phyloP scores from a whole-genome alignment of 2,113 vertebrate genomes.

The Xyrauchen texanus region DNA sequence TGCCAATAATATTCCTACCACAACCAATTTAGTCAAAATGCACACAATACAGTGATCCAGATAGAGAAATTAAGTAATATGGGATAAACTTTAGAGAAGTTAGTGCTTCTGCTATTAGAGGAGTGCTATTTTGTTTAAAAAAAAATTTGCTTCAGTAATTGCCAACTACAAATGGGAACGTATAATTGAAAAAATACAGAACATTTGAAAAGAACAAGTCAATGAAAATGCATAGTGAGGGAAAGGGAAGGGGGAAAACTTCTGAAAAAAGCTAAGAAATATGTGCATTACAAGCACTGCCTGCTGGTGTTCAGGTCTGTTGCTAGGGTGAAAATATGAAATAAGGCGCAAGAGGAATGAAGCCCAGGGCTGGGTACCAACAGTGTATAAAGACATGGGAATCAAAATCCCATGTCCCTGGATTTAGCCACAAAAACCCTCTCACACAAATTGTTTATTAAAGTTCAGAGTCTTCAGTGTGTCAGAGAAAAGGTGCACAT shows the following conservation, averaged over 20 bases:
- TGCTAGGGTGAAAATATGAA: constrained; percentile 54
- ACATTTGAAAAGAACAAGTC: neutral
- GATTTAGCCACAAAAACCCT: neutral
- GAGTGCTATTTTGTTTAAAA: neutral
- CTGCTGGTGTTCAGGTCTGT: constrained; percentile 40
- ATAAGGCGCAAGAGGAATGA: constrained; percentile 31
- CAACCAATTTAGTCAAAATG: too few relatives aligned
- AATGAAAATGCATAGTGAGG: neutral
- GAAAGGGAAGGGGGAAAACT: constrained; percentile 1
- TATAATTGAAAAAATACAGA: neutral
- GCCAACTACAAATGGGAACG: neutral
- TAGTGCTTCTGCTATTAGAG: neutral
- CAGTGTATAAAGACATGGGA: constrained; percentile 2
- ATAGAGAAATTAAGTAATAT: neutral
- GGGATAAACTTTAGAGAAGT: neutral
- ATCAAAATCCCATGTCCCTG: neutral
- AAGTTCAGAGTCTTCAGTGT: neutral
- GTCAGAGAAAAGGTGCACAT: neutral
- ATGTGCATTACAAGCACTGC: constrained; percentile 2
- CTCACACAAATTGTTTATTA: constrained; percentile 5
- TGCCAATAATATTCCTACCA: too few relatives aligned
- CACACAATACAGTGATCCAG: neutral
- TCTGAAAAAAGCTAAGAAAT: neutral
- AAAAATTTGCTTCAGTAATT: neutral
- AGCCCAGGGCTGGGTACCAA: constrained; percentile 31